Evolutionary conservation across 2,888 invertebrate genomes (phyloP), one percentile per base, ranked within the genome.

Genomic region (Molanna angustata): DNA sequence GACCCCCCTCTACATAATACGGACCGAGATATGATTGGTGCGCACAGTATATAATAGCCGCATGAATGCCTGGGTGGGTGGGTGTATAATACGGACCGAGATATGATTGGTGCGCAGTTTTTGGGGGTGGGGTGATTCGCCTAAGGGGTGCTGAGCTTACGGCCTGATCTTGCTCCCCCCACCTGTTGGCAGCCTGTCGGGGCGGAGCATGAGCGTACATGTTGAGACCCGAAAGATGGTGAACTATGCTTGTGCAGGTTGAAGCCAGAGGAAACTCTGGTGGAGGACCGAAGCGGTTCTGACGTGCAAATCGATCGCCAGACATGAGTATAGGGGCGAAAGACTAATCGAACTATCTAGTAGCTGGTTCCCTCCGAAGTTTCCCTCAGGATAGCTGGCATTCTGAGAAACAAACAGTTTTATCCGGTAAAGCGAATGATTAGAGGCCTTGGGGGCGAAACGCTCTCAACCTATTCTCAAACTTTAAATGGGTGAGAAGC

Each of bases 321-420:
- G n/a, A n/a, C n/a, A n/a, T n/a, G n/a, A n/a, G n/a, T n/a, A n/a
- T n/a, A n/a, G n/a, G n/a, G n/a, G n/a, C n/a, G n/a, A n/a, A n/a
- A n/a, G n/a, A n/a, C n/a, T 35, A 35, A 35, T 35, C 35, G 35
- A 35, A 84, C 83, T 82, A 82, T 84, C 83, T 84, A 82, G 81
- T 83, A 84, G 83, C 83, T 85, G 83, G 84, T 84, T 83, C 81
- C 83, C 76, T 79, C 82, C 80, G 83, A 84, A 84, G 82, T 84
- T 83, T 84, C 82, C 80, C 83, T 83, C 83, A 83, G 82, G 82
- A 83, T 82, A 83, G 81, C 81, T 79, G 80, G 78, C 72, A 72
- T 72, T 72, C 70, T 6, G 66, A 49, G 57, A 54, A 53, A n/a
- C n/a, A n/a, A n/a, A 49, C 60, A 79, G 79, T 80, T 76, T 76